These are phyloP conservation scores for Pelobates fuscus DNA, from an alignment of 2,113 vertebrate genomes.

Conservation along the genomic window DNA sequence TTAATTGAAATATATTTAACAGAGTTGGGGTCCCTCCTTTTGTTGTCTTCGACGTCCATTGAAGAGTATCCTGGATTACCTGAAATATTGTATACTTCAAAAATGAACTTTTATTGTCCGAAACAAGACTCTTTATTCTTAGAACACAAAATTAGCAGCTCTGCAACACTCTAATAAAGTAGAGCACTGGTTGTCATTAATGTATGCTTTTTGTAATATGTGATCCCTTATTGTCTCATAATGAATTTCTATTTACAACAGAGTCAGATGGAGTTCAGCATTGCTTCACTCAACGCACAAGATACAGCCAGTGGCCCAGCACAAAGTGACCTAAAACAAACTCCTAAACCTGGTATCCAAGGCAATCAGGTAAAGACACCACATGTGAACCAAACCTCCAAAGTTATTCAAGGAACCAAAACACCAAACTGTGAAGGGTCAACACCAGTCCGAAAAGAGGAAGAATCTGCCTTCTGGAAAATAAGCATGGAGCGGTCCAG, in stretches of 20 bases:
- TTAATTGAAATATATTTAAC: too few relatives aligned
- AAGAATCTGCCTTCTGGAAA: slow-evolving; percentile 92
- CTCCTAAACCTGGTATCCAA: slow-evolving; percentile 52
- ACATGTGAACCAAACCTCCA: slow-evolving; percentile 65
- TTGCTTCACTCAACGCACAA: slow-evolving; percentile 71
- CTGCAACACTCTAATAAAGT: too few relatives aligned
- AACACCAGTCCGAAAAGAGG: slow-evolving; percentile 72
- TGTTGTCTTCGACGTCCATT: too few relatives aligned
- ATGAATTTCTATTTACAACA: slow-evolving; percentile 51
- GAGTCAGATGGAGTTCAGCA: slow-evolving; percentile 95
- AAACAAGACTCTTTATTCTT: too few relatives aligned
- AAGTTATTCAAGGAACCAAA: slow-evolving; percentile 71
- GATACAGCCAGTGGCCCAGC: slow-evolving; percentile 65
- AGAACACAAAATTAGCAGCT: too few relatives aligned
- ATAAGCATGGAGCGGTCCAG: slow-evolving; percentile 89
- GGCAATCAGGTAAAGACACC: slow-evolving; percentile 65
- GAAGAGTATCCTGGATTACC: too few relatives aligned
- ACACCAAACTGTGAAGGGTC: slow-evolving; percentile 71
- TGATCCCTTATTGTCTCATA: not conserved
- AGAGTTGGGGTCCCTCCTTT: too few relatives aligned
- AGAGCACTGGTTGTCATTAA: too few relatives aligned
- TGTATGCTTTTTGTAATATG: too few relatives aligned
- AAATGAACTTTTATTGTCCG: too few relatives aligned
- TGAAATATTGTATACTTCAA: too few relatives aligned
- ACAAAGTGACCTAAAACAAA: slow-evolving; percentile 71